phyloP scores from a whole-genome alignment of 2,113 vertebrate species.

The Ammodytes dubius region DNA sequence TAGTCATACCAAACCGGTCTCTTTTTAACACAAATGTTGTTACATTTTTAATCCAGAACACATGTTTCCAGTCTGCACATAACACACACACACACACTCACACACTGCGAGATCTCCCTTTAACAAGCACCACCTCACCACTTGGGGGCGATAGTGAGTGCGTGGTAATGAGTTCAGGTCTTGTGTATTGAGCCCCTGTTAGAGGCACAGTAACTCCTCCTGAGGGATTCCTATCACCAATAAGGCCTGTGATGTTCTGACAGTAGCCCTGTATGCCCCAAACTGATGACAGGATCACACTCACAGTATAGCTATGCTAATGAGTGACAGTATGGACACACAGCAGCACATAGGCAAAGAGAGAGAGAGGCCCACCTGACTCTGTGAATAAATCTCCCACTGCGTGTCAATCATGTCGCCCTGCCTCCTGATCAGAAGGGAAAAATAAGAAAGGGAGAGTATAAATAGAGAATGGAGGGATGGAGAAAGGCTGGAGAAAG shows the following conservation, averaged over 20 bases:
- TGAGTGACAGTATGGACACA: constrained; percentile 62
- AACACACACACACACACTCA: constrained; percentile 10
- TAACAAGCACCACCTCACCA: constrained; percentile 68
- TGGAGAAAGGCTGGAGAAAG: constrained; percentile 15
- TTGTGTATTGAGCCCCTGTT: constrained; percentile 31
- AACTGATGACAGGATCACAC: constrained; percentile 63
- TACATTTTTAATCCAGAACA: background rate
- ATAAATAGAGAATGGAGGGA: constrained; percentile 8
- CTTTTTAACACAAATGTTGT: background rate
- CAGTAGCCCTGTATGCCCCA: constrained; percentile 56
- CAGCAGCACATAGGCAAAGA: constrained; percentile 39
- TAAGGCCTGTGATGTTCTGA: constrained; percentile 68
- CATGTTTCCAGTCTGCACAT: constrained; percentile 5
- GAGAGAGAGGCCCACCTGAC: constrained; percentile 58
- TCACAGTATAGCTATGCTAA: constrained; percentile 68
- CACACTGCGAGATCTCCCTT: background rate
- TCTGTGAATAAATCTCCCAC: constrained; percentile 69
- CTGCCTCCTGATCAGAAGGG: constrained; percentile 59
- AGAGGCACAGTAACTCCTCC: constrained; percentile 48
- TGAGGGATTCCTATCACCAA: constrained; percentile 62
- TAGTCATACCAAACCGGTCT: background rate
- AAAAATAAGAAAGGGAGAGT: background rate
- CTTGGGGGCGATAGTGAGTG: constrained; percentile 72
- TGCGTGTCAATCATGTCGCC: constrained; percentile 62
- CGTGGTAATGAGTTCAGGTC: constrained; percentile 49